Base-by-base conservation (phyloP, 2,113 vertebrate species). In the Ibidorhyncha struthersii region DNA sequence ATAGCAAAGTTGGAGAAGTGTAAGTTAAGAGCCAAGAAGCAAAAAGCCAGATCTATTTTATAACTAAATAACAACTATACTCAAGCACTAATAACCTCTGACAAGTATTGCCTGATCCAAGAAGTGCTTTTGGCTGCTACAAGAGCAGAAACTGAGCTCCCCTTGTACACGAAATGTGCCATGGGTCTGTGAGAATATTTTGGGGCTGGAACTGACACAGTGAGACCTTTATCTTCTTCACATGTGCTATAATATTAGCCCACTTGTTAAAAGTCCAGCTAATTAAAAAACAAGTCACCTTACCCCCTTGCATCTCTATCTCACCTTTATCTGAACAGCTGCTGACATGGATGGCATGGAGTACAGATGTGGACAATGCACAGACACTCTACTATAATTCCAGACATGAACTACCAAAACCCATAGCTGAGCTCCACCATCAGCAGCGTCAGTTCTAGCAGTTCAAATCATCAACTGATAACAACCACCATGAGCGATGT, bases 381-480 rank as follows among this genome's bases (percentile, higher is more conserved):
- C 50, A 49, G 70, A 34, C 10, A n/a, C 5, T 14, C 53, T 34
- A 38, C 41, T 50, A 18, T 27, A 40, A n/a, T 65, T 77, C 49
- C 36, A 56, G 49, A 50, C 53, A 29, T 63, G 47, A 70, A 36
- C 62, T 62, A 36, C 41, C 26, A 62, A 62, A 87, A 29, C 41
- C 14, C 1, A 0, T 61, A 52, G 59, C 38, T 1, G 1, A 73
- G 47, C 40, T 62, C 56, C 2, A 4, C 23, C 55, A 56, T 43
- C 70, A 76, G 47, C 70, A 34, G 14, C 41, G 29, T 69, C 70
- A 25, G 12, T 56, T 76, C 77, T 70, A 49, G 21, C 55, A 50
- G 77, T 41, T 70, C 29, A 70, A 32, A 50, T 56, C 41, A 43
- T 25, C 0, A 0, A 36, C 55, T 43, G 38, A 25, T 52, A 66